These are phyloP conservation scores for Taurulus bubalis DNA, from an alignment of 2,113 vertebrate genomes.

Conservation along the genomic window DNA sequence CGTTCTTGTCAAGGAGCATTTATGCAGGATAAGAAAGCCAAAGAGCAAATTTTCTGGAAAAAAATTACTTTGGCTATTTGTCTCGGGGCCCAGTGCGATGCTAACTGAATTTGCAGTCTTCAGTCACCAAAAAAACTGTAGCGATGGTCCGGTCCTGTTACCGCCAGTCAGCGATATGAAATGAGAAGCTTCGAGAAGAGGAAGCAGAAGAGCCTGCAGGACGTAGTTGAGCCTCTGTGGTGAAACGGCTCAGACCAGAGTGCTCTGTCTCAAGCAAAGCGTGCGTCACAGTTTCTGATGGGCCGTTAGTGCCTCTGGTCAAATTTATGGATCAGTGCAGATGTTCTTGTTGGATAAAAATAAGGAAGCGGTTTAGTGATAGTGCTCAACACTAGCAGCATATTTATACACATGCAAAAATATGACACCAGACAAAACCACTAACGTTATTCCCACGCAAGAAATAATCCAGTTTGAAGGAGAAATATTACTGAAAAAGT, in stretches of 20 bases:
- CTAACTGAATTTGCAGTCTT: neutral
- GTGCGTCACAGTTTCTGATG: slow-evolving; percentile 16
- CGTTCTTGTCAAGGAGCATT: neutral
- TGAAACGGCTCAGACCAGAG: slow-evolving; percentile 36
- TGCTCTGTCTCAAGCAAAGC: slow-evolving; percentile 30
- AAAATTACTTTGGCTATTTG: neutral
- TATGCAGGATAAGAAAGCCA: neutral
- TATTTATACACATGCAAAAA: neutral
- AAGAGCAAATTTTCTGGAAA: neutral
- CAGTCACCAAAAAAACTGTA: neutral
- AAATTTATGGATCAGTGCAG: slow-evolving; percentile 7
- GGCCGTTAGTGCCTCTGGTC: neutral
- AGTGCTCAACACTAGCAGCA: neutral
- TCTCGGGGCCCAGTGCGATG: neutral
- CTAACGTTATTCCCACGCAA: neutral
- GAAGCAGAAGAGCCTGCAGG: slow-evolving; percentile 35
- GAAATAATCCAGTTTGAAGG: neutral
- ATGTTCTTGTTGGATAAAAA: slow-evolving; percentile 21
- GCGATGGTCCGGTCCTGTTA: neutral
- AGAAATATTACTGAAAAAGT: slow-evolving; percentile 8
- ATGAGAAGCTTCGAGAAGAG: slow-evolving; percentile 35
- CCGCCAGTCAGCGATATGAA: neutral
- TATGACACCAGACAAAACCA: slow-evolving; percentile 6
- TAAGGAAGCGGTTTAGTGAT: slow-evolving; percentile 23
- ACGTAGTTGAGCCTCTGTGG: slow-evolving; percentile 39